phyloP scores from a whole-genome alignment of 1,140 invertebrate genomes.

The Eueides isabella region DNA sequence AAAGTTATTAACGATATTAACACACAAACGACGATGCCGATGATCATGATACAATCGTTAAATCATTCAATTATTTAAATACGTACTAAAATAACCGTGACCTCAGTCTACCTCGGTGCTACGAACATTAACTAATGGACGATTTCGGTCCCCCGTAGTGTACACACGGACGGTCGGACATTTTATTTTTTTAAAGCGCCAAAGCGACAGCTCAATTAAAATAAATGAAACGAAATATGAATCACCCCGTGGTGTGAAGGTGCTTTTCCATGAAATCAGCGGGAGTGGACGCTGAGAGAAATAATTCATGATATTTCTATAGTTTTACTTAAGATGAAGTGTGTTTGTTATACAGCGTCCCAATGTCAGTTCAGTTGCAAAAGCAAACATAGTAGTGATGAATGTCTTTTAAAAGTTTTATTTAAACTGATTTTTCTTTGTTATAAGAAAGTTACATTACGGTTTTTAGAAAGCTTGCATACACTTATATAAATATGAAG shows the following conservation, averaged over 20 bases:
- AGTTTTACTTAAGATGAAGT: conserved; percentile 31
- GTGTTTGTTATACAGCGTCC: conserved; percentile 4
- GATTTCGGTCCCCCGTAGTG: conserved; percentile 42
- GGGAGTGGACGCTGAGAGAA: conserved; percentile 42
- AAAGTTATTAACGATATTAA: background rate
- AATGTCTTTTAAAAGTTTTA: background rate
- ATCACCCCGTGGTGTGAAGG: conserved; percentile 50
- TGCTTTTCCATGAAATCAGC: conserved; percentile 51
- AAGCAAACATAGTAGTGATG: conserved; percentile 6
- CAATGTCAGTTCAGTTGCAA: background rate
- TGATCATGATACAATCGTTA: conserved; percentile 24
- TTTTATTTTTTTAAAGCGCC: conserved; percentile 55
- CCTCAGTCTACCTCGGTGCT: conserved; percentile 30
- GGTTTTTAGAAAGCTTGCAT: too few species aligned
- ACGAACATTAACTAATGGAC: conserved; percentile 45
- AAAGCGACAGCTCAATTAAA: conserved; percentile 61
- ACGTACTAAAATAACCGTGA: conserved; percentile 44
- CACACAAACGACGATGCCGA: background rate
- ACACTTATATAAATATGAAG: too few species aligned
- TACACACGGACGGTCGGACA: conserved; percentile 41
- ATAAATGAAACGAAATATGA: conserved; percentile 55
- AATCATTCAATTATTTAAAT: conserved; percentile 47
- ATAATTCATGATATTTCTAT: conserved; percentile 42
- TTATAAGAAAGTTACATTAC: background rate
- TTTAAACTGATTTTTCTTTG: background rate